Conservation (phyloP, 2,113 vertebrate genomes). For the Callorhinus ursinus region DNA sequence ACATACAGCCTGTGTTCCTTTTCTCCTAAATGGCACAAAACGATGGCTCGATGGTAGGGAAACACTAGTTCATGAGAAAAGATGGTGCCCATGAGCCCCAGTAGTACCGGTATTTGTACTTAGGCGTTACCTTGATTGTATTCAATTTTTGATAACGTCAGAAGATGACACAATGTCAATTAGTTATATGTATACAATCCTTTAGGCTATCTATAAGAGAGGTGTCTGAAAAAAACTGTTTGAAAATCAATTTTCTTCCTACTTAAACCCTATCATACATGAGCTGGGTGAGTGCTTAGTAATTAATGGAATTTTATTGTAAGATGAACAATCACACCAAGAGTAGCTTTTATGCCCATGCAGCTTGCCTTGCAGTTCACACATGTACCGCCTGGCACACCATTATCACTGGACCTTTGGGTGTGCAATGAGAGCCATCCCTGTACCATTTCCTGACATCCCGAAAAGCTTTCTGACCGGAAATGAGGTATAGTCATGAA, state of each 20-base stretch:
- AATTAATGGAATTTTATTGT: background rate
- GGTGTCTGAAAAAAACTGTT: constrained; percentile 6
- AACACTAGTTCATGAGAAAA: background rate
- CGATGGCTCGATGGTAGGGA: background rate
- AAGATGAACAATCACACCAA: background rate
- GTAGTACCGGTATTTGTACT: background rate
- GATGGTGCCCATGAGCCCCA: background rate
- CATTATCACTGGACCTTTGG: background rate
- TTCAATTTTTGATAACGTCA: background rate
- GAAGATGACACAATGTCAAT: background rate
- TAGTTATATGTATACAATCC: background rate
- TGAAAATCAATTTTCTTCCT: constrained; percentile 35
- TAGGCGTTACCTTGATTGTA: background rate
- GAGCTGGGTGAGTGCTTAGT: background rate
- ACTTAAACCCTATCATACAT: background rate
- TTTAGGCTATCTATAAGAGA: background rate
- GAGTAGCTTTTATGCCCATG: background rate
- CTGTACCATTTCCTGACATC: background rate
- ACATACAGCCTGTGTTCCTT: background rate
- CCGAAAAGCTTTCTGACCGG: background rate
- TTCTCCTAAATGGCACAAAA: constrained; percentile 49
- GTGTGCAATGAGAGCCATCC: background rate
- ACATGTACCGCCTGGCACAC: background rate
- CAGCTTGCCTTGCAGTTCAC: background rate
- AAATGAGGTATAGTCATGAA: constrained; percentile 39